Evolutionary conservation across 2,888 invertebrate genomes (phyloP), one percentile per base, ranked within the genome.

Genomic region (Leucoma salicis): DNA sequence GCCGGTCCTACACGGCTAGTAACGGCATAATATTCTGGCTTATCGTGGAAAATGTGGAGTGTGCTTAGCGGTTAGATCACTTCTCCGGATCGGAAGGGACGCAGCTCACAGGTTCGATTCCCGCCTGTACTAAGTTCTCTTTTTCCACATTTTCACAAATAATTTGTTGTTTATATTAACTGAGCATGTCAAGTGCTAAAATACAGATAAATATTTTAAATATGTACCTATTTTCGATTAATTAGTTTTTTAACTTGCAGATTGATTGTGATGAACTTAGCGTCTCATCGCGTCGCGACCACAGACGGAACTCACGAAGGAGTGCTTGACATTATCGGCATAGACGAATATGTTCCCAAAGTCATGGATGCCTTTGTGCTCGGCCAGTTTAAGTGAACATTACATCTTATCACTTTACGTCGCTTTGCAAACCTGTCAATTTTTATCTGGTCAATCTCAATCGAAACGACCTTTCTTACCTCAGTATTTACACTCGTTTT

Each of bases 301-400:
- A 87, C 90, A 1, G 86, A 90, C 58, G 90, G 87, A 39, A 74
- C 65, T 15, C 87, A 91, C 62, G 79, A 82, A 38, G 91, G 91
- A 34, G 81, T 91, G n/a, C 80, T 94, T 32, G 92, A 92, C 62
- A 87, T 94, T 27, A 81, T 92, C 46, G 94, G 94, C 37, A 88
- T 94, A 53, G 92, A 94, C 70, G 91, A 90, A 31, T 85, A 91
- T 61, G 90, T 93, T 40, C 92, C 93, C 28, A 90, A 87, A 58
- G 63, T 93, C 27, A 86, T 94, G 38, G 92, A 93, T 74, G 92
- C 93, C 2, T 94, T 94, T 69, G 88, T 90, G 14, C 86, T 90
- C 56, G 91, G 90, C 41, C 81, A 87, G 37, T 92, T 92, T 68
- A 71, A 82, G 64, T 89, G 74, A 84, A 51, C 12, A 11, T 5